Conservation (phyloP, 1,140 invertebrate species). For the Cherax quadricarinatus region DNA sequence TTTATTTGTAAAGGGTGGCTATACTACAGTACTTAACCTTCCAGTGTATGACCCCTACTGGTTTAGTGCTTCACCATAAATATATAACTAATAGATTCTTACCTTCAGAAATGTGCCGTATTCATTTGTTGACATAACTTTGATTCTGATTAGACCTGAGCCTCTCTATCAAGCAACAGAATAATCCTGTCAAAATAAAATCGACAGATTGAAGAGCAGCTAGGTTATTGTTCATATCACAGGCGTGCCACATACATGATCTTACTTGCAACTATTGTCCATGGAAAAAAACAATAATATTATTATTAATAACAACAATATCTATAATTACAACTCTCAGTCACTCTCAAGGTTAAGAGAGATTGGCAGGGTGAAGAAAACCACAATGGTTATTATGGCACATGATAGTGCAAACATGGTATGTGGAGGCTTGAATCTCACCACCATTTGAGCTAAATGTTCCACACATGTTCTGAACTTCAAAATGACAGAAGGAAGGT, state of each 20-base stretch:
- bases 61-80: no score
- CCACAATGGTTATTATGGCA: background rate
- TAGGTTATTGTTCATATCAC: background rate
- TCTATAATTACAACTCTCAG: background rate
- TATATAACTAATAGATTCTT: background rate
- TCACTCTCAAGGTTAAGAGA: background rate
- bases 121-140: background rate
- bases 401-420: background rate
- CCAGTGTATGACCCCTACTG: no score
- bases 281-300: background rate
- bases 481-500: no score
- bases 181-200: background rate
- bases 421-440: no score
- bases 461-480: no score
- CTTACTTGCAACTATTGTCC: background rate
- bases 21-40: no score
- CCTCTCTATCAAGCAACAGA: background rate
- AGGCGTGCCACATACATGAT: background rate
- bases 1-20: no score
- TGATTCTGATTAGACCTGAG: background rate
- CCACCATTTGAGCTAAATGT: no score
- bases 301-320: no score
- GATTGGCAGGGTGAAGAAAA: background rate
- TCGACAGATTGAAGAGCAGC: background rate
- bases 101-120: background rate